Base-by-base conservation (phyloP, 2,113 vertebrate species). In the Mastomys natalensis region DNA sequence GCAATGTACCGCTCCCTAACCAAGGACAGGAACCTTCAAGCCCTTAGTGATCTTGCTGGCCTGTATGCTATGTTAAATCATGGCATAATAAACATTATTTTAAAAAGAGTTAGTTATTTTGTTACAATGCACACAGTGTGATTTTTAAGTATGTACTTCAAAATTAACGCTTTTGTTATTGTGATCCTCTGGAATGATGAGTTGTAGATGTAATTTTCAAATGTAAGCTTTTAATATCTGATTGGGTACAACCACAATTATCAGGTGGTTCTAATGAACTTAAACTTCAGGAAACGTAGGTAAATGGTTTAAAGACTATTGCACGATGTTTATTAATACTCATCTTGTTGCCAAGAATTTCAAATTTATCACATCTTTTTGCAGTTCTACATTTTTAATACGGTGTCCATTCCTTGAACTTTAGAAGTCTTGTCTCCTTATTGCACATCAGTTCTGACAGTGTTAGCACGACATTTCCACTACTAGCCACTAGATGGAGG, bases 401-500 rank as follows among this genome's bases (percentile, higher is more conserved):
- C 43, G 40, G 31, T 70, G 45, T 93, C 85, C 43, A 43, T 15
- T 89, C 37, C 58, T 64, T 70, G 7, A 45, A 21, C 40, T 95
- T 93, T 29, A 77, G 48, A 4, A 53, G 29, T 45, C 43, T 2
- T 7, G 7, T 62, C 21, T n/a, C n/a, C n/a, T 16, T 24, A 15
- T 26, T 7, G 40, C 58, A 19, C 60, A 31, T 7, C 16, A 45
- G 40, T 21, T 26, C 58, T 34, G 78, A 77, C 37, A 58, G 7
- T 78, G 51, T 68, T 40, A 85, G 26, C 8, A 2, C 15, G 91
- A 53, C 74, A 87, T 96, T 98, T 45, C 72, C 26, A 95, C 5
- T 45, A 34, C 81, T 19, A 68, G 89, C 96, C 98, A 98, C 97
- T 95, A 98, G 98, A 91, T 97, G 97, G 96, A 90, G 53, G 84